phyloP scores from a whole-genome alignment of 2,113 vertebrate genomes.

The Australoheros scitulus region DNA sequence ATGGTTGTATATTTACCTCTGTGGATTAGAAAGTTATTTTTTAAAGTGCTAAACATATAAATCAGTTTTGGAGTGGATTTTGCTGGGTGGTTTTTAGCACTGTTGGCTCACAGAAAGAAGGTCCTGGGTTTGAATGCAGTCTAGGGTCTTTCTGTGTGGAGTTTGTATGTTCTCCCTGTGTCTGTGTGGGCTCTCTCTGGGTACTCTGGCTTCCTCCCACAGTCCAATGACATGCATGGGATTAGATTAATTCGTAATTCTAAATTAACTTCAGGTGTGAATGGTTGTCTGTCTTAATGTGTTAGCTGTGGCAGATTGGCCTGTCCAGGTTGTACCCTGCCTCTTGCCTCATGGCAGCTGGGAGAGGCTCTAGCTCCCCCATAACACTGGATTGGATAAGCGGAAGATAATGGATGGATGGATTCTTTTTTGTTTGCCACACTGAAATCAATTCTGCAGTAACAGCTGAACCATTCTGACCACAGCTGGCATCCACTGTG shows the following conservation, averaged over 20 bases:
- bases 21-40: background rate
- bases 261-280: background rate
- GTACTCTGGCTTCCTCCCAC: background rate
- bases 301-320: background rate
- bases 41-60: background rate
- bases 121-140: background rate
- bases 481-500: background rate
- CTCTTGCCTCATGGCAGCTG: background rate
- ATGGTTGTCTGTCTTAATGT: background rate
- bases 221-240: background rate
- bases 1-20: background rate
- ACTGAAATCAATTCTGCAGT: background rate
- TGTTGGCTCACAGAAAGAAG: background rate
- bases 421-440: background rate
- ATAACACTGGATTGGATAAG: background rate
- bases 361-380: background rate
- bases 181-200: background rate
- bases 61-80: background rate
- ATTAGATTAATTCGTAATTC: background rate
- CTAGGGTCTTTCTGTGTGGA: background rate
- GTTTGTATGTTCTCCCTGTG: background rate
- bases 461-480: background rate
- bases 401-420: background rate
- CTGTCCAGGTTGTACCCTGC: background rate
- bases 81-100: background rate